These are phyloP conservation scores for Drosophila quinaria DNA, from an alignment of 2,888 invertebrate species.

Conservation along the genomic window DNA sequence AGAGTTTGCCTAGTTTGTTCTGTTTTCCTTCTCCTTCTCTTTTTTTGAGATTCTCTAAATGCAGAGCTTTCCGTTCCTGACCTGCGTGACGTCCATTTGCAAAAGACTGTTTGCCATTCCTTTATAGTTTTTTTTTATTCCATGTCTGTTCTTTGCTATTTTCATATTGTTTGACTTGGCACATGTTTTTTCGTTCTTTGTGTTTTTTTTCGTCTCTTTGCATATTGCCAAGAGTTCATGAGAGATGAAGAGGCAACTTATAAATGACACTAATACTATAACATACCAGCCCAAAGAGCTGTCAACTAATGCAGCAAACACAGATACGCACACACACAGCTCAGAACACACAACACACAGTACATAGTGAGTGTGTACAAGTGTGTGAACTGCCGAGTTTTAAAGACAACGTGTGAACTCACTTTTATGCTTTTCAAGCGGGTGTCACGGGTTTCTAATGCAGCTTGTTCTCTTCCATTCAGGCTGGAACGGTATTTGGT, in stretches of 20 bases:
- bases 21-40: not conserved
- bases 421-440: slow-evolving; percentile 13
- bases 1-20: slow-evolving; percentile 23
- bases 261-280: slow-evolving; percentile 73
- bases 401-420: slow-evolving; percentile 29
- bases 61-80: not conserved
- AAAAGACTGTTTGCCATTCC: slow-evolving; percentile 62
- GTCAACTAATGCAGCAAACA: slow-evolving; percentile 54
- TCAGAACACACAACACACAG: not conserved
- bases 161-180: slow-evolving; percentile 57
- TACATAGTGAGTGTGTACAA: not conserved
- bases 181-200: slow-evolving; percentile 17
- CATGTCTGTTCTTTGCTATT: slow-evolving; percentile 28
- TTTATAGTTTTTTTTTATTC: slow-evolving; percentile 55
- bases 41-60: not conserved
- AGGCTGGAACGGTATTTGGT: not conserved
- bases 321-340: slow-evolving; percentile 1
- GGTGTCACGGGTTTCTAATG: not conserved
- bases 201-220: slow-evolving; percentile 39
- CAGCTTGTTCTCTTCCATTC: not conserved
- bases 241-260: slow-evolving; percentile 58
- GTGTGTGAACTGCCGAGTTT: slow-evolving; percentile 32
- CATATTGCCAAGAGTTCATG: slow-evolving; percentile 65
- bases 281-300: slow-evolving; percentile 59
- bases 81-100: slow-evolving; percentile 44